A percentile compares a stretch with the other conserved stretches of the same genome.
Evolutionary conservation across 35 echinoderm and acorn worm species (phyloP).

Genomic region (Chiridota heheva): DNA sequence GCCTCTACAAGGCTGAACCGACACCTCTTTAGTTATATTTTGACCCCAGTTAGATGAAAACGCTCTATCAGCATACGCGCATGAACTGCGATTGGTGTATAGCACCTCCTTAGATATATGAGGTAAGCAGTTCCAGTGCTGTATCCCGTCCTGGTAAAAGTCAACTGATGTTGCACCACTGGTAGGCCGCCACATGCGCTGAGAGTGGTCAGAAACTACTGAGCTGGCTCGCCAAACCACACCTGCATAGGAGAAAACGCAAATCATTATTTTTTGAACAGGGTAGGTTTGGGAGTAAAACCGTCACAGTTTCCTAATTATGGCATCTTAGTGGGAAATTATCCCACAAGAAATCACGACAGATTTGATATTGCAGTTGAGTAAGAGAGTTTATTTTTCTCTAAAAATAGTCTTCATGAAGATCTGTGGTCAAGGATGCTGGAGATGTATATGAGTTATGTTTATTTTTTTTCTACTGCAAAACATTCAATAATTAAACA

Average conservation of each 20-base stretch:
- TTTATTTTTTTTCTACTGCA: too few species aligned
- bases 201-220: constrained; percentile 25
- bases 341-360: too few species aligned
- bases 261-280: constrained; percentile 13
- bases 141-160: constrained; percentile 30
- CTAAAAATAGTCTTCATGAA: too few species aligned
- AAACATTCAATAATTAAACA: too few species aligned
- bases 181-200: constrained; percentile 42
- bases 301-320: too few species aligned
- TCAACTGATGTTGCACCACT: constrained; percentile 17
- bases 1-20: not conserved
- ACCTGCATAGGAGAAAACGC: constrained; percentile 41
- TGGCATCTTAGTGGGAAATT: too few species aligned
- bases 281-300: too few species aligned
- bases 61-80: constrained; percentile 12
- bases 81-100: constrained; percentile 31
- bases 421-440: too few species aligned
- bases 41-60: not conserved
- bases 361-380: too few species aligned
- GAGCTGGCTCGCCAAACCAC: constrained; percentile 39
- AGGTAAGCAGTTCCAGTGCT: not conserved
- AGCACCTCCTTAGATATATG: constrained; percentile 18
- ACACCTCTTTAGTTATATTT: not conserved
- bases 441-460: too few species aligned
- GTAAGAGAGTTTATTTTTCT: too few species aligned